Evolutionary conservation across 2,113 vertebrate species (phyloP).

Genomic region (Zeus faber): DNA sequence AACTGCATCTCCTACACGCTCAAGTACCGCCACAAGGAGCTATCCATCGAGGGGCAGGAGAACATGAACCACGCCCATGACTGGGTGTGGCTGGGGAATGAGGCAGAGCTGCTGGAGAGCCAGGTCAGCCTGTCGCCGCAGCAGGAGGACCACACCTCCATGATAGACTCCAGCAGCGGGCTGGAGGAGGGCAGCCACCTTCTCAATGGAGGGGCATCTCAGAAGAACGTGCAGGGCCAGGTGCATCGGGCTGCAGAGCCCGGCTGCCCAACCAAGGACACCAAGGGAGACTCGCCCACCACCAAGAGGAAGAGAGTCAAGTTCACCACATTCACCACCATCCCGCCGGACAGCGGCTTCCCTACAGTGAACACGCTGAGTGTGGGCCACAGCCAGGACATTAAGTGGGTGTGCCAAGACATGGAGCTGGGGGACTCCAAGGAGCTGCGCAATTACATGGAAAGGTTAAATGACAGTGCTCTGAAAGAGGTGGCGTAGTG

Average conservation of each 20-base stretch:
- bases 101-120: conserved; percentile 86
- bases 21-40: conserved; percentile 90
- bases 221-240: conserved; percentile 77
- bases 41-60: conserved; percentile 86
- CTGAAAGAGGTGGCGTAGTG: conserved; percentile 73
- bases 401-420: conserved; percentile 90
- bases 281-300: conserved; percentile 80
- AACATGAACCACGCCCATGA: conserved; percentile 89
- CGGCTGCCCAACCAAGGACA: conserved; percentile 65
- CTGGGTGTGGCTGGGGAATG: conserved; percentile 97
- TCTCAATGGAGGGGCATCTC: conserved; percentile 78
- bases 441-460: conserved; percentile 85
- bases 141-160: conserved; percentile 82
- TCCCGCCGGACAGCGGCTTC: conserved; percentile 78
- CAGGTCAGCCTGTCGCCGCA: conserved; percentile 72
- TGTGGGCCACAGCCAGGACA: conserved; percentile 78
- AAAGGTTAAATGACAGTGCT: conserved; percentile 82
- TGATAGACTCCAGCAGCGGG: conserved; percentile 79
- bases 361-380: conserved; percentile 81
- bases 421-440: conserved; percentile 78
- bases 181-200: conserved; percentile 80
- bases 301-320: conserved; percentile 91
- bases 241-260: conserved; percentile 67
- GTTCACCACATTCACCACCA: conserved; percentile 89
- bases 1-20: conserved; percentile 95